Conservation (phyloP, 2,113 vertebrate genomes). For the Ageneiosus marmoratus region DNA sequence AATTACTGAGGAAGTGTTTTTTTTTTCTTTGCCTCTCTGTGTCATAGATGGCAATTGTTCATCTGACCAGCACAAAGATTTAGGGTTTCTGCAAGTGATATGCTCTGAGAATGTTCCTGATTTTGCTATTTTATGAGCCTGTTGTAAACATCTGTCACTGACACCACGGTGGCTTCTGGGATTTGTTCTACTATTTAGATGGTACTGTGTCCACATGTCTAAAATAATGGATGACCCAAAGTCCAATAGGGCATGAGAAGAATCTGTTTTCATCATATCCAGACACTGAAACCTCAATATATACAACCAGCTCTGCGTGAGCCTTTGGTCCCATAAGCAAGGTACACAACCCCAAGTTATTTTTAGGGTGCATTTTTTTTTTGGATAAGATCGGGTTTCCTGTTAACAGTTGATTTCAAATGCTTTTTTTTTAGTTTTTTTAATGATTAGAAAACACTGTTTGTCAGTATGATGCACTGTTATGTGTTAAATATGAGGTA, state of each 20-base stretch:
- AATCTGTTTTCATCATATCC: slow-evolving; percentile 28
- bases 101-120: slow-evolving; percentile 43
- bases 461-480: not conserved
- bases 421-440: not conserved
- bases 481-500: not conserved
- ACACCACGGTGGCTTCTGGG: slow-evolving; percentile 39
- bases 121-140: slow-evolving; percentile 44
- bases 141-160: slow-evolving; percentile 51
- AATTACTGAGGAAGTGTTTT: slow-evolving; percentile 10
- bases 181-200: slow-evolving; percentile 16
- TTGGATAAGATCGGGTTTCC: slow-evolving; percentile 12
- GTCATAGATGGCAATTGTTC: not conserved
- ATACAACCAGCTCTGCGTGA: slow-evolving; percentile 6
- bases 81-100: slow-evolving; percentile 46
- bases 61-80: slow-evolving; percentile 16
- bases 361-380: slow-evolving; percentile 9
- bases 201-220: slow-evolving; percentile 29
- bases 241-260: slow-evolving; percentile 27
- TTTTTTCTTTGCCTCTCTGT: slow-evolving; percentile 13
- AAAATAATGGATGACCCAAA: slow-evolving; percentile 28
- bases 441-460: not conserved
- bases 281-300: slow-evolving; percentile 17
- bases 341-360: slow-evolving; percentile 21
- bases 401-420: slow-evolving; percentile 27
- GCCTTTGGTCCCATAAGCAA: slow-evolving; percentile 24